A percentile compares a stretch with the other conserved stretches of the same genome.
These are phyloP conservation scores for Manduca sexta DNA, from an alignment of 1,140 invertebrate species.

Conservation along the genomic window DNA sequence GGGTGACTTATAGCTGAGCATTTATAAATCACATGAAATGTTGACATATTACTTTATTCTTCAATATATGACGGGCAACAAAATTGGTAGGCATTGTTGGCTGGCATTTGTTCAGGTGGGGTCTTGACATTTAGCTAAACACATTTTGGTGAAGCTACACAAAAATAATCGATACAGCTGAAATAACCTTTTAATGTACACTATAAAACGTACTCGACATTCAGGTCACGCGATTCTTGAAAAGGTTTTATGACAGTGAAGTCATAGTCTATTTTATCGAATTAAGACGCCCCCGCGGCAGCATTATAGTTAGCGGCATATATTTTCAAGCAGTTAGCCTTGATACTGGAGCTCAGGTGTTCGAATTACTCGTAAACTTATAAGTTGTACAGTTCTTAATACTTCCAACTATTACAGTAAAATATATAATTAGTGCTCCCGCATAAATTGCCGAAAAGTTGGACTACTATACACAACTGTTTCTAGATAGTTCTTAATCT, in stretches of 20 bases:
- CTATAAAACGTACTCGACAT: slow-evolving; percentile 4
- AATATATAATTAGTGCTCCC: too few relatives aligned
- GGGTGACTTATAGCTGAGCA: too few relatives aligned
- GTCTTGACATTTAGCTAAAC: slow-evolving; percentile 47
- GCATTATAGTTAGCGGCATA: too few relatives aligned
- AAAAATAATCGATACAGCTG: slow-evolving; percentile 38
- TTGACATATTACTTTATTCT: slow-evolving; percentile 11
- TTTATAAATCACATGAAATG: background rate
- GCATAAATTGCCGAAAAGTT: too few relatives aligned
- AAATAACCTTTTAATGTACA: slow-evolving; percentile 52
- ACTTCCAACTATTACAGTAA: too few relatives aligned
- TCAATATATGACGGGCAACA: slow-evolving; percentile 12
- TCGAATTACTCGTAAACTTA: too few relatives aligned
- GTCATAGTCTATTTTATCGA: background rate
- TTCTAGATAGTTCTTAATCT: too few relatives aligned
- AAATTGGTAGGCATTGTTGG: slow-evolving; percentile 19
- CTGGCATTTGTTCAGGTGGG: slow-evolving; percentile 58
- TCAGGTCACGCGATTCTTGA: slow-evolving; percentile 1
- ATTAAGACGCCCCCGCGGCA: background rate
- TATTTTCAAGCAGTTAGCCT: too few relatives aligned
- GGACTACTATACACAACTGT: too few relatives aligned
- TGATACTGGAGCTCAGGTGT: too few relatives aligned
- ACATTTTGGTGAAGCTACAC: slow-evolving; percentile 31
- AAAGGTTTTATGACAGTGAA: background rate
- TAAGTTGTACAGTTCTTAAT: too few relatives aligned